A percentile compares a stretch with the other conserved stretches of the same genome.
phyloP scores from a whole-genome alignment of 2,888 invertebrate genomes.

The Monopis laevigella region DNA sequence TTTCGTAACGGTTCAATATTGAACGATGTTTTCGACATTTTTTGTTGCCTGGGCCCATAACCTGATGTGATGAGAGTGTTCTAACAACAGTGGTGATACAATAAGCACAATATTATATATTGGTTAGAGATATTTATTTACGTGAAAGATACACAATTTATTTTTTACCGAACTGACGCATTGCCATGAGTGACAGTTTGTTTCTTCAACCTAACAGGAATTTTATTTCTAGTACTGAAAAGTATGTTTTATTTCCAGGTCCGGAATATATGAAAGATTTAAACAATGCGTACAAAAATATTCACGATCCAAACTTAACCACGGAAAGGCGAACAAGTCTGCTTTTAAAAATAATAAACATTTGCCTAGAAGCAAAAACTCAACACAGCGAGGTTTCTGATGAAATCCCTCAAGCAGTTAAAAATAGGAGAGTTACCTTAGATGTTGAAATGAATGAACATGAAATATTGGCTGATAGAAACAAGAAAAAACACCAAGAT shows the following conservation, averaged over 20 bases:
- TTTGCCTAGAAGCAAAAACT: slow-evolving; percentile 33
- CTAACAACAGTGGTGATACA: no score
- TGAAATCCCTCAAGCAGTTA: neutral
- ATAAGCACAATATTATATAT: no score
- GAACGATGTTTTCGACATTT: no score
- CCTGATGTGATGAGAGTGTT: no score
- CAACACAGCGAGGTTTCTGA: neutral
- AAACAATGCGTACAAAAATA: slow-evolving; percentile 33
- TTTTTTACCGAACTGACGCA: no score
- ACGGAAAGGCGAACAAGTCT: slow-evolving; percentile 42
- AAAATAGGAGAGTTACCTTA: neutral
- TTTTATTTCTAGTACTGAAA: no score
- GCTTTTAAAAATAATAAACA: slow-evolving; percentile 40
- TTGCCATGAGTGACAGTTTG: no score
- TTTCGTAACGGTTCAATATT: no score
- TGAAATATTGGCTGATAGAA: slow-evolving; percentile 19
- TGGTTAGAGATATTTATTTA: no score
- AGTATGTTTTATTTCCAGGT: slow-evolving; percentile 29
- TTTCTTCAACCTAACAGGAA: no score
- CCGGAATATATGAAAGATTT: slow-evolving; percentile 39
- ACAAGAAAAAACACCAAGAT: slow-evolving; percentile 23
- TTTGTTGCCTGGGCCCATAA: no score
- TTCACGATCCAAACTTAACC: slow-evolving; percentile 35
- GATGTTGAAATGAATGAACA: slow-evolving; percentile 20
- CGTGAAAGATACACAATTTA: no score